Percentiles rank a stretch among this genome's conserved stretches.
These are phyloP conservation scores for Pseudanteris insignis DNA, from an alignment of 2,888 invertebrate genomes.

Conservation along the genomic window DNA sequence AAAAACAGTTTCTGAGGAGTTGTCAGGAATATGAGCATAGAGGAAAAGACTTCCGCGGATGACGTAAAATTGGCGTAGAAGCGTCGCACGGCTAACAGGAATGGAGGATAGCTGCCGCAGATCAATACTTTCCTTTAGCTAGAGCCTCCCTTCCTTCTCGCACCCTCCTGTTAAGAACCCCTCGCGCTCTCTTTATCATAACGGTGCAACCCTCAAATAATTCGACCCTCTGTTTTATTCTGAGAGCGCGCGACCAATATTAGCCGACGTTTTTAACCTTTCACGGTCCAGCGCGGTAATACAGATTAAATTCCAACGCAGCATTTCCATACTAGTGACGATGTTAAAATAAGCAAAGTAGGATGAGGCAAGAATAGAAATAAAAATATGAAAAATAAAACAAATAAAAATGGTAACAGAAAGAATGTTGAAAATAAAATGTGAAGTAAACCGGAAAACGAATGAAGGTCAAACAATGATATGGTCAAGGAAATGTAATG, in stretches of 20 bases:
- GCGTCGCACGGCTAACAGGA: slow-evolving; percentile 49
- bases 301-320: slow-evolving; percentile 13
- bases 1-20: too few species aligned
- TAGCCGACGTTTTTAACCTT: slow-evolving; percentile 25
- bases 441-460: too few species aligned
- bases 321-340: slow-evolving; percentile 20
- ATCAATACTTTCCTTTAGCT: slow-evolving; percentile 67
- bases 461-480: too few species aligned
- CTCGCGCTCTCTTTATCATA: slow-evolving; percentile 40
- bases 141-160: slow-evolving; percentile 54
- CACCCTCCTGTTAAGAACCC: slow-evolving; percentile 35
- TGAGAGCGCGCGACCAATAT: slow-evolving; percentile 14
- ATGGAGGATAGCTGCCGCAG: slow-evolving; percentile 63
- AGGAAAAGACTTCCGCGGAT: slow-evolving; percentile 6
- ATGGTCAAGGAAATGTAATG: too few species aligned
- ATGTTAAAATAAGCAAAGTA: slow-evolving; percentile 18
- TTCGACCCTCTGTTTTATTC: slow-evolving; percentile 47
- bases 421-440: slow-evolving; percentile 12
- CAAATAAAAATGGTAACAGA: slow-evolving; percentile 18
- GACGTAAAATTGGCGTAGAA: slow-evolving; percentile 53
- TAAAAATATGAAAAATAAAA: slow-evolving; percentile 1
- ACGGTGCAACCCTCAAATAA: slow-evolving; percentile 56
- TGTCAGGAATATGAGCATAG: neutral
- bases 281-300: slow-evolving; percentile 28
- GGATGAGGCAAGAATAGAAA: neutral